Percentiles rank a stretch among this genome's conserved stretches.
Evolutionary conservation across 2,888 invertebrate species (phyloP).

Genomic region (Pammene fasciana): DNA sequence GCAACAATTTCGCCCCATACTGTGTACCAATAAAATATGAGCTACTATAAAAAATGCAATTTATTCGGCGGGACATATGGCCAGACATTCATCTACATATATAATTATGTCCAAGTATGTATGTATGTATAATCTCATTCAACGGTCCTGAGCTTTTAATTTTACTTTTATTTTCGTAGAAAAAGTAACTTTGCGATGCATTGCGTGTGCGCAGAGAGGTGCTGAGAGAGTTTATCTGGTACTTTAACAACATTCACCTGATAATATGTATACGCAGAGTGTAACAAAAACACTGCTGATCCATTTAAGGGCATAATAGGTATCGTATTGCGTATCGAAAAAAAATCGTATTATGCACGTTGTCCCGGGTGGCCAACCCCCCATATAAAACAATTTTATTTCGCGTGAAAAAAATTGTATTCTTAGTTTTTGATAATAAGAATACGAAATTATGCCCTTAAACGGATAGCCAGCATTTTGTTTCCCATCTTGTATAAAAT

Average conservation of each 20-base stretch:
- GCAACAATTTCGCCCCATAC: constrained; percentile 16
- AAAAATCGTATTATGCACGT: no score
- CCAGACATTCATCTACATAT: constrained; percentile 7
- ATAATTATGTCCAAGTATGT: constrained; percentile 4
- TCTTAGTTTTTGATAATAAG: no score
- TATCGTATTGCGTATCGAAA: no score
- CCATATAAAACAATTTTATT: no score
- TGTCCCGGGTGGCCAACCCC: no score
- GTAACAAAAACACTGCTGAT: no score
- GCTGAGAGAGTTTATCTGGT: constrained; percentile 11
- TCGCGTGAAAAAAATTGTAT: no score
- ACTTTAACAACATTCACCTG: background rate
- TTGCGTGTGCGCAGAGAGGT: constrained; percentile 47
- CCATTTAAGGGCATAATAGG: no score
- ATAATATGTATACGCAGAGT: no score
- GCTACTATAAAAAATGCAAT: constrained; percentile 11
- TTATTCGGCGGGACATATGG: constrained; percentile 25
- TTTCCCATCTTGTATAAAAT: no score
- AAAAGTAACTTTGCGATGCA: constrained; percentile 54
- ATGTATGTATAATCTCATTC: constrained; percentile 35
- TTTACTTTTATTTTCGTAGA: constrained; percentile 54
- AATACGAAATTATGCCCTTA: no score
- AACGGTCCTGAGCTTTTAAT: constrained; percentile 44
- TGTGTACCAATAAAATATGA: constrained; percentile 21
- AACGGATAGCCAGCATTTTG: no score